A percentile compares a stretch with the other conserved stretches of the same genome.
These are phyloP conservation scores for Delia radicum DNA, from an alignment of 1,140 invertebrate species.

Conservation along the genomic window DNA sequence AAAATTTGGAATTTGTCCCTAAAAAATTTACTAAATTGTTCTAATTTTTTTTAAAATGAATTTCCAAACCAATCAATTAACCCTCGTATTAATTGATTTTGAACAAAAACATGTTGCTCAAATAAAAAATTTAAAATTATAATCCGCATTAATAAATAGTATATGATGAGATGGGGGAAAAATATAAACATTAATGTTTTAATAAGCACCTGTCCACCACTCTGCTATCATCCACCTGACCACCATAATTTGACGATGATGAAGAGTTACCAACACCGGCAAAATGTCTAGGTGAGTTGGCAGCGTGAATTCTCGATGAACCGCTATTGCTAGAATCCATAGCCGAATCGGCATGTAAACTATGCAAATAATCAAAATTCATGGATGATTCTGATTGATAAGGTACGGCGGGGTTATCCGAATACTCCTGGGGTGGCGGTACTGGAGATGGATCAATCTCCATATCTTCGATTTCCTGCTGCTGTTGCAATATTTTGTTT, in stretches of 20 bases:
- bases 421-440: slow-evolving; percentile 34
- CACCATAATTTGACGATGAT: slow-evolving; percentile 26
- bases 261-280: not conserved
- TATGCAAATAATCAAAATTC: slow-evolving; percentile 54
- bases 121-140: no score
- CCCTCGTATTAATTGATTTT: no score
- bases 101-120: no score
- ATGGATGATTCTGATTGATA: slow-evolving; percentile 50
- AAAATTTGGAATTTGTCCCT: no score
- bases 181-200: no score
- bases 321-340: slow-evolving; percentile 24
- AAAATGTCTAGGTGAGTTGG: slow-evolving; percentile 17
- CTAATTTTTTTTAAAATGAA: no score
- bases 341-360: slow-evolving; percentile 37
- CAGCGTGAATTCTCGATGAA: slow-evolving; percentile 14
- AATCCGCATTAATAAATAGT: no score
- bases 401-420: slow-evolving; percentile 27
- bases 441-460: slow-evolving; percentile 48
- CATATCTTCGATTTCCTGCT: slow-evolving; percentile 33
- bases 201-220: slow-evolving; percentile 52
- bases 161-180: no score
- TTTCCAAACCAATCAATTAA: no score
- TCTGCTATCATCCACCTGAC: slow-evolving; percentile 50
- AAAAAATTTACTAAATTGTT: no score
- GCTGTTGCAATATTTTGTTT: slow-evolving; percentile 13